Conservation (phyloP, 2,797 vertebrate genomes). For the Poecilia wingei region DNA sequence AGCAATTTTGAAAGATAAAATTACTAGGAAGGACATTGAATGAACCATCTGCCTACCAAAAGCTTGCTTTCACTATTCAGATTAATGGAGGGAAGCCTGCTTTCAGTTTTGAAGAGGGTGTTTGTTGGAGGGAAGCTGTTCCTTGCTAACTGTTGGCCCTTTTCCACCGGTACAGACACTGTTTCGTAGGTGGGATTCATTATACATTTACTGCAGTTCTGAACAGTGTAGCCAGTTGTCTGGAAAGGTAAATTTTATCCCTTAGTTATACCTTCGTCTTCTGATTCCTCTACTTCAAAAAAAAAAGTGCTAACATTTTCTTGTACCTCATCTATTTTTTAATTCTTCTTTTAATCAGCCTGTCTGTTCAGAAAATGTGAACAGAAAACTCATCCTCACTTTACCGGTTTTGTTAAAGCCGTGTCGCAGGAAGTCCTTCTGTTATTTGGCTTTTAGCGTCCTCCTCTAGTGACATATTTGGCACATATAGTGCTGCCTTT, state of each 20-base stretch:
- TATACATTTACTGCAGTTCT: background rate
- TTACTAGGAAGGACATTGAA: background rate
- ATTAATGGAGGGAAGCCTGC: background rate
- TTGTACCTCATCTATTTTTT: background rate
- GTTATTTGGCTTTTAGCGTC: background rate
- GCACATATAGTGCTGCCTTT: background rate
- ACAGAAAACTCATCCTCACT: background rate
- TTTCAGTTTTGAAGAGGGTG: background rate
- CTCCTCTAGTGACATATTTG: background rate
- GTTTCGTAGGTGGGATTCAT: background rate
- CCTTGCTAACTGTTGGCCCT: background rate
- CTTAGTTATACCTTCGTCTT: background rate
- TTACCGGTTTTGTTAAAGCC: background rate
- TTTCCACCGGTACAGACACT: background rate
- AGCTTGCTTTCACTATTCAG: background rate
- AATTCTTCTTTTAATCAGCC: background rate
- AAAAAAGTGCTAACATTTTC: background rate
- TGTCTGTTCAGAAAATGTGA: background rate
- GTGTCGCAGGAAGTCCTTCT: background rate
- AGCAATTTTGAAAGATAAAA: background rate
- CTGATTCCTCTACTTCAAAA: background rate
- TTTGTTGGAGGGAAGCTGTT: background rate
- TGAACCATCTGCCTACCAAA: background rate
- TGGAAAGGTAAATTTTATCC: background rate
- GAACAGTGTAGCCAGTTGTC: background rate